Conservation (phyloP, 2,888 invertebrate genomes). For the Chloroclysta siterata region DNA sequence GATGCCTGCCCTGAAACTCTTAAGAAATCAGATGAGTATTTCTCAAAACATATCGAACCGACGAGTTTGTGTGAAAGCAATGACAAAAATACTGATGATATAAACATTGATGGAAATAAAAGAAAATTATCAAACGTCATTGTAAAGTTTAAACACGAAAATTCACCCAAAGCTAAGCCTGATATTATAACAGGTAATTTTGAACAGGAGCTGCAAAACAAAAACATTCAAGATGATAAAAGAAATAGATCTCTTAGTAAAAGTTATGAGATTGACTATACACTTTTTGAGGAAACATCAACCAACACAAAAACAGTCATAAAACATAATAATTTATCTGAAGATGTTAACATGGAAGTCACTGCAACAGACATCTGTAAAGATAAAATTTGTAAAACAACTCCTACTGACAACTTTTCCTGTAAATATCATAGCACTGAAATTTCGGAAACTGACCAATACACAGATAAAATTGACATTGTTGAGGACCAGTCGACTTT, state of each 20-base stretch:
- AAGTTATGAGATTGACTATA: neutral
- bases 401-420: neutral
- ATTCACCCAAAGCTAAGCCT: slow-evolving; percentile 4
- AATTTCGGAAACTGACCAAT: slow-evolving; percentile 3
- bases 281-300: neutral
- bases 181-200: slow-evolving; percentile 2
- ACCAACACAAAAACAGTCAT: slow-evolving; percentile 12
- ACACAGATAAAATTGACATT: neutral
- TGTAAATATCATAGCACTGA: neutral
- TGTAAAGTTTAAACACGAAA: slow-evolving; percentile 23
- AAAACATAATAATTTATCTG: slow-evolving; percentile 11
- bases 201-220: neutral
- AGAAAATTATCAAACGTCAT: slow-evolving; percentile 14
- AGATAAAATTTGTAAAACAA: slow-evolving; percentile 1
- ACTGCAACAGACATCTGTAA: slow-evolving; percentile 4
- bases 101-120: slow-evolving; percentile 4
- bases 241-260: neutral
- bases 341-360: neutral
- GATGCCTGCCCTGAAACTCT: neutral
- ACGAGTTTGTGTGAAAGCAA: neutral
- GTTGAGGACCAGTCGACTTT: neutral
- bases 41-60: neutral
- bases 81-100: slow-evolving; percentile 1
- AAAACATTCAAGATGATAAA: slow-evolving; percentile 4
- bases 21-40: slow-evolving; percentile 2